Evolutionary conservation across 2,113 vertebrate species (phyloP).

Genomic region (Drymodes brunneopygia): DNA sequence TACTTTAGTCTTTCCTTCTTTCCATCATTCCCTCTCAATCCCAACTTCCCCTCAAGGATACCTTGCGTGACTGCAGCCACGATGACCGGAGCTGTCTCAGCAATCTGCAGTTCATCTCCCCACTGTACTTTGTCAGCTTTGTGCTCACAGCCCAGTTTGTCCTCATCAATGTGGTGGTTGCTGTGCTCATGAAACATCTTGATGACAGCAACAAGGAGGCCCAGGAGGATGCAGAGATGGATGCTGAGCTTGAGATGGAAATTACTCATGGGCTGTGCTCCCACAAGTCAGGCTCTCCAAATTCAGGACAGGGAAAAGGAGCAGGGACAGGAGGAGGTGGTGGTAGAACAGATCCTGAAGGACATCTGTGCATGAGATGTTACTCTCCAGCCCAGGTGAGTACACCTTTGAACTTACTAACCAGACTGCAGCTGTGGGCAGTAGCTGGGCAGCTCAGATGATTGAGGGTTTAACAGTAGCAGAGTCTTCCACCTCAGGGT

Average conservation of each 20-base stretch:
- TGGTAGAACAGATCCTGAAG: slow-evolving; percentile 51
- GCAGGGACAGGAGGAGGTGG: slow-evolving; percentile 30
- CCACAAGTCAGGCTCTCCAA: slow-evolving; percentile 64
- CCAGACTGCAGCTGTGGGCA: not conserved
- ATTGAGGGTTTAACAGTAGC: not conserved
- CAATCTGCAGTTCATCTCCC: slow-evolving; percentile 91
- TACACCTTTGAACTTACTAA: not conserved
- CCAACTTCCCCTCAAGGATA: slow-evolving; percentile 79
- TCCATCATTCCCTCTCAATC: not conserved
- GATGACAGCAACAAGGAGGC: slow-evolving; percentile 99
- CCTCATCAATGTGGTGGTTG: slow-evolving; percentile 99
- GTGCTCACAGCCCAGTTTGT: slow-evolving; percentile 99
- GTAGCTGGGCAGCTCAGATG: not conserved
- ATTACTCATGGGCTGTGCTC: slow-evolving; percentile 83
- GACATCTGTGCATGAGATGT: slow-evolving; percentile 72
- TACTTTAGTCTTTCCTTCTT: slow-evolving; percentile 44
- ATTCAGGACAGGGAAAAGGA: slow-evolving; percentile 59
- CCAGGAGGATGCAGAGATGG: slow-evolving; percentile 98
- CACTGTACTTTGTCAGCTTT: slow-evolving; percentile 98
- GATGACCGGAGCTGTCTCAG: slow-evolving; percentile 95
- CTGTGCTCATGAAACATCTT: slow-evolving; percentile 99
- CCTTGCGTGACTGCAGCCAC: slow-evolving; percentile 90
- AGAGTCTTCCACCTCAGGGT: not conserved
- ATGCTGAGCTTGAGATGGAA: slow-evolving; percentile 96
- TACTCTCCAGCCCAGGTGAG: slow-evolving; percentile 93